Evolutionary conservation across 2,113 vertebrate genomes (phyloP), one percentile per base, ranked within the genome.

Genomic region (Pithys albifrons): DNA sequence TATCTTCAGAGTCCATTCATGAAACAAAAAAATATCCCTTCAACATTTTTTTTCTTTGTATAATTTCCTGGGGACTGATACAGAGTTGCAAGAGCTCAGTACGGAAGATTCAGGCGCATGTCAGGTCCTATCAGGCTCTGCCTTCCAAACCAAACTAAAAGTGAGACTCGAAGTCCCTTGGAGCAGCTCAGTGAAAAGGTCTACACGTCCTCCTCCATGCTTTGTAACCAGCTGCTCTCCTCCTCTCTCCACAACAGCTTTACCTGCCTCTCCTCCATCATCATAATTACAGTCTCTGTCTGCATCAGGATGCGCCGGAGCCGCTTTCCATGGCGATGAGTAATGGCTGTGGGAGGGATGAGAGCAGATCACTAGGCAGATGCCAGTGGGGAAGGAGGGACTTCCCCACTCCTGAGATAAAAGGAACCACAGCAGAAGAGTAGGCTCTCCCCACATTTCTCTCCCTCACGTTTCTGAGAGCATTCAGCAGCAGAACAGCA

Each of bases 51-150:
- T 35, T 39, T 13, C 24, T 51, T 3, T 1, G 1, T 20, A 1
- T 4, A 25, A 27, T 62, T 64, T 74, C 54, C 72, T 29, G 19
- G 45, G 31, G 49, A 88, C 35, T 31, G 41, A 78, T 41, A 61
- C 35, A 28, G 48, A 95, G 61, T 7, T 54, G 71, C 24, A 31
- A 49, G 69, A 91, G 25, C 52, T 90, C 29, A 10, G 45, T 29
- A 27, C 62, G 0, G 0, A 33, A n/a, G 59, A 46, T 11, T 4
- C 10, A 35, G 65, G 59, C 0, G 0, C 0, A 4, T 5, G 12
- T 67, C 82, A 67, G 49, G 24, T 55, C 65, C 7, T 22, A 46
- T 46, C 83, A 58, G 72, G 41, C 52, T 91, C 64, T 31, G 31
- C 64, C 49, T 82, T 59, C 41, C 57, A 39, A 75, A 48, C 28